Evolutionary conservation across 2,113 vertebrate genomes (phyloP).

Genomic region (Pterocles gutturalis): DNA sequence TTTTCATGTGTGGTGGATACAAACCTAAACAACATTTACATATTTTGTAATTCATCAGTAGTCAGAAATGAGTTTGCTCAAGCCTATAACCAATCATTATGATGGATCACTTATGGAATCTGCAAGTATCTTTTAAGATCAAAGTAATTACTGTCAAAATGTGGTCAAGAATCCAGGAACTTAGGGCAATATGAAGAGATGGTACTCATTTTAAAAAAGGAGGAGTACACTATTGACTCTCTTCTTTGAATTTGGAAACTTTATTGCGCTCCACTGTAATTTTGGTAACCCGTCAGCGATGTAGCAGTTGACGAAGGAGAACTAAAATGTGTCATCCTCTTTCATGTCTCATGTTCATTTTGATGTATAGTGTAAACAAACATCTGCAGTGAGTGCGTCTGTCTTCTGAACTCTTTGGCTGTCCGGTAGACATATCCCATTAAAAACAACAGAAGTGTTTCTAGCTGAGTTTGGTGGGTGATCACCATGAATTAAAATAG

Average conservation of each 20-base stretch:
- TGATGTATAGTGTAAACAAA: constrained; percentile 4
- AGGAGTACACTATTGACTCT: background rate
- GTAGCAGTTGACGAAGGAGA: background rate
- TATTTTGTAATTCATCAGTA: constrained; percentile 3
- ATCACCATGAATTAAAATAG: background rate
- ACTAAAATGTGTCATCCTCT: background rate
- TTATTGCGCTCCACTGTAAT: background rate
- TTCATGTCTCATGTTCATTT: background rate
- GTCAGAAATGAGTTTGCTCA: background rate
- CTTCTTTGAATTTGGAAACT: background rate
- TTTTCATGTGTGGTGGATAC: background rate
- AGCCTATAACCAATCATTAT: background rate
- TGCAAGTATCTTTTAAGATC: background rate
- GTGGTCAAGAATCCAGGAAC: background rate
- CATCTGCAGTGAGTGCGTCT: background rate
- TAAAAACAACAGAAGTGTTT: background rate
- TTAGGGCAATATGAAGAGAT: background rate
- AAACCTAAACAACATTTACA: constrained; percentile 10
- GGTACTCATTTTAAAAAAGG: background rate
- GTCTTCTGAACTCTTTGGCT: background rate
- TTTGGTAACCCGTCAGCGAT: background rate
- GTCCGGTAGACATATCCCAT: background rate
- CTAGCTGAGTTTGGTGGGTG: background rate
- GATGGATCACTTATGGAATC: background rate
- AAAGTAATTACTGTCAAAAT: constrained; percentile 11